phyloP scores from a whole-genome alignment of 1,140 invertebrate species.

The Dolichoris vasculosae region DNA sequence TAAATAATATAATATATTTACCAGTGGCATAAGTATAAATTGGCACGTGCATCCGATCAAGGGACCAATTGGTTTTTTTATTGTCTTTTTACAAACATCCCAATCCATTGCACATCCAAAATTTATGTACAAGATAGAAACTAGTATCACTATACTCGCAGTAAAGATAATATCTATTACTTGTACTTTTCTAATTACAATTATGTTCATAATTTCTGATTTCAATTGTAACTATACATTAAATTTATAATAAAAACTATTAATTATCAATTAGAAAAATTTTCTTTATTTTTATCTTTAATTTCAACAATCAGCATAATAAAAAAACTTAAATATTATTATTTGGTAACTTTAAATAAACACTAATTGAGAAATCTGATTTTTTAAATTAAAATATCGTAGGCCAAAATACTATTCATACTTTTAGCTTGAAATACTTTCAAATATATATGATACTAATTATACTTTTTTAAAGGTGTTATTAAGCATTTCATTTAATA shows the following conservation, averaged over 20 bases:
- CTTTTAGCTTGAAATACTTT: too few species aligned
- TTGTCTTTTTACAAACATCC: slow-evolving; percentile 80
- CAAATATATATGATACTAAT: too few species aligned
- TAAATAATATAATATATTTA: slow-evolving; percentile 69
- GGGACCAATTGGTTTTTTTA: slow-evolving; percentile 88
- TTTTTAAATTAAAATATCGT: too few species aligned
- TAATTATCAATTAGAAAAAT: too few species aligned
- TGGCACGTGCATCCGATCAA: slow-evolving; percentile 88
- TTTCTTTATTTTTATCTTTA: too few species aligned
- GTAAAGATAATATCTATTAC: slow-evolving; percentile 86
- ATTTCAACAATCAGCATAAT: too few species aligned
- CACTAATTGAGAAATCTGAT: too few species aligned
- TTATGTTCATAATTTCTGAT: slow-evolving; percentile 73
- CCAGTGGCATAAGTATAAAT: slow-evolving; percentile 92
- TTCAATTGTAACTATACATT: slow-evolving; percentile 46
- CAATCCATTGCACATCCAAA: slow-evolving; percentile 94
- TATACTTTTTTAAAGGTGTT: too few species aligned
- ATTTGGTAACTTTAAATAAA: too few species aligned
- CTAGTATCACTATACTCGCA: slow-evolving; percentile 84
- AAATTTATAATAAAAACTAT: background rate
- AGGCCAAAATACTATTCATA: too few species aligned
- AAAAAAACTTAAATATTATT: too few species aligned
- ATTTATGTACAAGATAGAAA: slow-evolving; percentile 92
- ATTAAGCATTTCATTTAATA: too few species aligned
- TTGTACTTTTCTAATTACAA: slow-evolving; percentile 78